Conservation (phyloP, 2,888 invertebrate species). For the Stramonita haemastoma region DNA sequence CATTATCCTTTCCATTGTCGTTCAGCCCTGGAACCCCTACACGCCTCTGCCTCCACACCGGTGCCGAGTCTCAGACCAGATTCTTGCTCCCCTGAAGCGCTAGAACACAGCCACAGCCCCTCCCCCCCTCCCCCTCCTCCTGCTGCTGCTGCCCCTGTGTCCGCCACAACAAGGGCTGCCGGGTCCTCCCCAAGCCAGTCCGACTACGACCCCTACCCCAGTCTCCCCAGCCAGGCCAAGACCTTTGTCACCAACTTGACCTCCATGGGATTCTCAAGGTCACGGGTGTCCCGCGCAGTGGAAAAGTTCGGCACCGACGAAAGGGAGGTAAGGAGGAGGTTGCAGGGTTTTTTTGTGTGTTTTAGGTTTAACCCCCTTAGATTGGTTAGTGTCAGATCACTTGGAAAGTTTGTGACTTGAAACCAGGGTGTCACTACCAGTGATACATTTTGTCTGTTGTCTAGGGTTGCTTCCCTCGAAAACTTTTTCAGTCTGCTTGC, state of each 20-base stretch:
- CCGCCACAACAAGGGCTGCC: not conserved
- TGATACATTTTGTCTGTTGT: no score
- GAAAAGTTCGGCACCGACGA: slow-evolving; percentile 88
- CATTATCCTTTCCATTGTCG: not conserved
- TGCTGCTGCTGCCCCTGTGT: not conserved
- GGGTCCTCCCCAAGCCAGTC: slow-evolving; percentile 14
- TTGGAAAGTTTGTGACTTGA: no score
- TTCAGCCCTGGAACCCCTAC: slow-evolving; percentile 65
- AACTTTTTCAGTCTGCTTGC: no score
- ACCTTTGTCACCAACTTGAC: slow-evolving; percentile 86
- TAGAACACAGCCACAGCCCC: slow-evolving; percentile 17
- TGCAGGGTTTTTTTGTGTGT: slow-evolving; percentile 47
- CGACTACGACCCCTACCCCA: slow-evolving; percentile 66
- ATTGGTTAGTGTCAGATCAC: no score
- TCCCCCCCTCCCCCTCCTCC: not conserved
- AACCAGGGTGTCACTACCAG: no score
- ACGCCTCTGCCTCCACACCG: slow-evolving; percentile 62
- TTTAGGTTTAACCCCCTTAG: no score
- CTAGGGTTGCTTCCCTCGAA: no score
- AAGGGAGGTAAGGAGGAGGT: slow-evolving; percentile 84
- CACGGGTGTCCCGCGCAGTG: slow-evolving; percentile 89
- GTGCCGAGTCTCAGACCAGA: slow-evolving; percentile 23
- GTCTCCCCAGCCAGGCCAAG: slow-evolving; percentile 81
- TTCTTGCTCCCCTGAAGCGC: slow-evolving; percentile 37
- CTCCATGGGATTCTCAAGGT: slow-evolving; percentile 92